These are phyloP conservation scores for Cydia fagiglandana DNA, from an alignment of 1,140 invertebrate species.

Conservation along the genomic window DNA sequence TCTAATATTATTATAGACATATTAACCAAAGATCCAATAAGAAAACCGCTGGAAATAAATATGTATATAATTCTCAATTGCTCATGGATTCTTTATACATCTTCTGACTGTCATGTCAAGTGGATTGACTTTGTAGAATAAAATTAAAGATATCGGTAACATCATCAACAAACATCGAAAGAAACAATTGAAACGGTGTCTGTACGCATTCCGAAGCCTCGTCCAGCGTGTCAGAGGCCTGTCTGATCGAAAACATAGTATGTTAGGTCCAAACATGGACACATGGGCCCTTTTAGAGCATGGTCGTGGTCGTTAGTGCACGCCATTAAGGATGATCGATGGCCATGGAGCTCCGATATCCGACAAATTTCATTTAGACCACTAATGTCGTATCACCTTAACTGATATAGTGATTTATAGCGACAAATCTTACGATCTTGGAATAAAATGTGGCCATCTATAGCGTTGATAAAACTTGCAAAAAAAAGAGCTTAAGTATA, in stretches of 20 bases:
- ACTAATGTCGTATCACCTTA: slow-evolving; percentile 50
- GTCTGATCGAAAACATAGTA: not conserved
- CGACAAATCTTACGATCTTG: slow-evolving; percentile 4
- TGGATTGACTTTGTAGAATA: not conserved
- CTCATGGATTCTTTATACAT: not conserved
- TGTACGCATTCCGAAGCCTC: slow-evolving; percentile 9
- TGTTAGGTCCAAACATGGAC: not conserved
- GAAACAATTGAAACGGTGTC: slow-evolving; percentile 28
- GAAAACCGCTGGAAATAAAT: not conserved
- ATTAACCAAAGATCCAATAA: no score
- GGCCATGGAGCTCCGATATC: slow-evolving; percentile 58
- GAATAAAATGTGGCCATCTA: not conserved
- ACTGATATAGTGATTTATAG: slow-evolving; percentile 49
- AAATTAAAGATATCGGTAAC: slow-evolving; percentile 7
- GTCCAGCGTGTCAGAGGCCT: not conserved
- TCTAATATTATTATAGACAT: no score
- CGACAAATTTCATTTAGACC: slow-evolving; percentile 75
- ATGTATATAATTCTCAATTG: not conserved
- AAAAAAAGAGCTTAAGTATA: not conserved
- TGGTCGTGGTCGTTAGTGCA: slow-evolving; percentile 55
- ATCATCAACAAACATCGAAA: slow-evolving; percentile 24
- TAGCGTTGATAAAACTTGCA: not conserved
- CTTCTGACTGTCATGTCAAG: not conserved
- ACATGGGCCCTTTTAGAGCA: not conserved
- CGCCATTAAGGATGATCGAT: slow-evolving; percentile 72